Base-by-base conservation (phyloP, 2,113 vertebrate species). In the Rafetus swinhoei region DNA sequence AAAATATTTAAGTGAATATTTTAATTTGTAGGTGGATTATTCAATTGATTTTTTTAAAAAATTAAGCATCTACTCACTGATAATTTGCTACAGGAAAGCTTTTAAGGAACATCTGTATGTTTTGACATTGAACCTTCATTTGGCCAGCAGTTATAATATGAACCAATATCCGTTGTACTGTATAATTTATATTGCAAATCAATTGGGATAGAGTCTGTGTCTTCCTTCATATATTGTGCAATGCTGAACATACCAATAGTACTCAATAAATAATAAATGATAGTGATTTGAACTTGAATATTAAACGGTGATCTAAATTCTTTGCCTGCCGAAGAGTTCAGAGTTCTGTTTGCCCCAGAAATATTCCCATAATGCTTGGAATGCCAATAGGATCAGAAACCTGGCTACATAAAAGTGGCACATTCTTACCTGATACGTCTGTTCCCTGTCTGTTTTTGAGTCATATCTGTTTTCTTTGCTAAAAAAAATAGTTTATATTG, bases 31-130 rank as follows among this genome's bases (percentile, higher is more conserved):
- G 84, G 88, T 74, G 91, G 65, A 95, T 93, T 95, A 97, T 96
- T 95, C 93, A 88, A 93, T 93, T 86, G 90, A 91, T 85, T 87
- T 50, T 62, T 27, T 27, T 93, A 94, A 91, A 96, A 94, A 91
- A 96, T 95, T 93, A 95, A 97, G 88, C 79, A 85, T 82, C 59
- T 96, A 88, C 72, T 50, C 45, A 77, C 13, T 96, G 95, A 97
- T 96, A 95, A 95, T 87, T 94, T 95, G 85, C 95, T 97, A 96
- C 93, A 95, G 91, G 55, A 93, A 95, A 94, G 88, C 96, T 95
- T 91, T 32, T 54, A 95, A 95, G 95, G 90, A 87, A 84, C 35
- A 90, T 82, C 93, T 82, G 85, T 8, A 77, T 79, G 35, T 95
- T 95, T 92, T 5, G 81, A 97, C 94, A 88, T 92, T 25, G 0